phyloP scores from a whole-genome alignment of 1,140 invertebrate species.

The Brevipalpus yothersi region DNA sequence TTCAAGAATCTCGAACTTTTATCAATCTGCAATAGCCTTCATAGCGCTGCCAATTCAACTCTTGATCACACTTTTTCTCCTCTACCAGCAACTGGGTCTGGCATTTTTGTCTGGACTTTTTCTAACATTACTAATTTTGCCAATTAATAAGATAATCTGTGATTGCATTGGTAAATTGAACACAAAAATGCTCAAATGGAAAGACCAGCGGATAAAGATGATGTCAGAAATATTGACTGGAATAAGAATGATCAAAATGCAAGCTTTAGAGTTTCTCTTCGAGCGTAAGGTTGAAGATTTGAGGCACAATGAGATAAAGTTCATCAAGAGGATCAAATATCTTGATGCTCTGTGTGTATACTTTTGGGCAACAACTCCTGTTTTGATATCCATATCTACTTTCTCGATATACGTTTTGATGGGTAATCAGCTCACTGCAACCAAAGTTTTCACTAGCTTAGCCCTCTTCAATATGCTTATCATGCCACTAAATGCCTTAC shows the following conservation, averaged over 20 bases:
- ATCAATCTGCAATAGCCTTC: conserved; percentile 77
- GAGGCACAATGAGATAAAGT: conserved; percentile 38
- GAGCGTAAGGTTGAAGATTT: conserved; percentile 27
- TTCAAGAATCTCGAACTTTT: conserved; percentile 80
- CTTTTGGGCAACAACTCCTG: conserved; percentile 96
- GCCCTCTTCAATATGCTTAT: conserved; percentile 90
- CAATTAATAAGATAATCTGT: conserved; percentile 74
- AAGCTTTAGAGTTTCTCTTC: conserved; percentile 82
- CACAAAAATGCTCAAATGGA: conserved; percentile 62
- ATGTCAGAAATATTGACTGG: conserved; percentile 67
- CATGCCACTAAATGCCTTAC: conserved; percentile 80
- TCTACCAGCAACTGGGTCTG: conserved; percentile 63
- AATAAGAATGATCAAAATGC: conserved; percentile 68
- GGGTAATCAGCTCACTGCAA: conserved; percentile 51
- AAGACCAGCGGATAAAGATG: conserved; percentile 67
- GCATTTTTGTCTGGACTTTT: conserved; percentile 68
- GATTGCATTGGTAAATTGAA: conserved; percentile 68
- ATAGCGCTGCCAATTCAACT: conserved; percentile 88
- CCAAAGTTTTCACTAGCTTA: conserved; percentile 76
- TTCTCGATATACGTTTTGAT: conserved; percentile 59
- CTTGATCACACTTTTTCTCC: conserved; percentile 46
- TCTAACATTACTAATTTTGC: conserved; percentile 68
- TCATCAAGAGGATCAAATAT: conserved; percentile 62
- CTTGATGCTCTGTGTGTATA: conserved; percentile 95
- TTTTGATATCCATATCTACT: conserved; percentile 72